Base-by-base conservation (phyloP, 2,888 invertebrate species). In the Chrysodeixis includens region DNA sequence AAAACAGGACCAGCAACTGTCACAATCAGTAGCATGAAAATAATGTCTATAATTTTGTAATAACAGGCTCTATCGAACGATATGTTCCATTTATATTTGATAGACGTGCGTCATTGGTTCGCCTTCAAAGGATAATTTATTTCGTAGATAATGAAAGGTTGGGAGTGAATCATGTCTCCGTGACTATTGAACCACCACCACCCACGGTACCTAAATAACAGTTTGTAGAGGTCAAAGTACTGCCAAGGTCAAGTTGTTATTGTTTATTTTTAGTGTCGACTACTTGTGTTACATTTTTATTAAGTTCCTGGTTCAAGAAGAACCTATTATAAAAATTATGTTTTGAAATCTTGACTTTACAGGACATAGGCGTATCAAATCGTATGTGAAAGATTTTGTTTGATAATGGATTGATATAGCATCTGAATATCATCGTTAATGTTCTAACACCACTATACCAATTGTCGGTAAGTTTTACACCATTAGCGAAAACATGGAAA, bases 61-160 rank as follows among this genome's bases (percentile, higher is more conserved):
- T 52, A 14, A 51, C n/a, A 52, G 26, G 22, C 14, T 22, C 22
- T 14, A 22, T 52, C 52, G 51, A 53, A 16, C 57, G 18, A 71
- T 55, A 30, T 18, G 30, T 32, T 16, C 49, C 40, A 51, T 56
- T 40, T 65, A 56, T 60, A 56, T 53, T 66, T 56, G 52, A 71
- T 26, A 58, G 32, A 30, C 59, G 61, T 76, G 72, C 73, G 73
- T 76, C 73, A 73, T 56, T 22, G 51, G 54, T 55, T 55, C 10
- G 49, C 22, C 53, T 69, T 49, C 54, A 76, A 30, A 20, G 22
- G 35, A n/a, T 73, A 77, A 58, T 67, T 56, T 62, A 67, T 66
- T 66, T 63, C n/a, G 51, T 66, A 20, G 18, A 10, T 56, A 73
- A 62, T 66, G 22, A 62, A 66, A 76, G 73, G 73, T 71, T 71